These are phyloP conservation scores for Stylophora pistillata DNA, from an alignment of 64 coral and sea anemone genomes.

Conservation along the genomic window DNA sequence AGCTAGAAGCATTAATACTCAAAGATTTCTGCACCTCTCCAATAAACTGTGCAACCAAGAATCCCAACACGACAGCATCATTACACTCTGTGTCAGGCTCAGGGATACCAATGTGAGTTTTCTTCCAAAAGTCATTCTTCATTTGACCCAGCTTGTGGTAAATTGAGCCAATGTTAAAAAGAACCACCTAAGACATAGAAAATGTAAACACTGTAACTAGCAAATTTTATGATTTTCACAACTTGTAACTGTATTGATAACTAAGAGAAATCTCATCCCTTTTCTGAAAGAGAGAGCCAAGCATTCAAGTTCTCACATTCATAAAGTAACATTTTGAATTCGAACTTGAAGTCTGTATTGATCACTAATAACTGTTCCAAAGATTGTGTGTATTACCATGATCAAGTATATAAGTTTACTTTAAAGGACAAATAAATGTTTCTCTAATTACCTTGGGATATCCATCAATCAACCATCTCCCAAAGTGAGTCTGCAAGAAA, in stretches of 20 bases:
- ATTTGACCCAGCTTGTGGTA: conserved; percentile 65
- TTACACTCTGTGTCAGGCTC: conserved; percentile 88
- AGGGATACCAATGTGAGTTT: conserved; percentile 78
- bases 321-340: too few relatives aligned
- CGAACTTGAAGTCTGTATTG: too few relatives aligned
- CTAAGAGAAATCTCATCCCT: too few relatives aligned
- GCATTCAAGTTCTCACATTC: too few relatives aligned
- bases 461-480: conserved; percentile 89
- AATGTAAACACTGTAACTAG: too few relatives aligned
- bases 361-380: too few relatives aligned
- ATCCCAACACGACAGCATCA: conserved; percentile 89
- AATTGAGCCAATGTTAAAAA: conserved; percentile 93
- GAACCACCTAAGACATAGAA: conserved; percentile 64
- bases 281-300: too few relatives aligned
- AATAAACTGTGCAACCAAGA: conserved; percentile 89
- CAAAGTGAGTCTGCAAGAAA: conserved; percentile 72
- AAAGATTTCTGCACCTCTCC: conserved; percentile 59
- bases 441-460: conserved; percentile 66
- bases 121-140: conserved; percentile 78
- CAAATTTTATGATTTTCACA: too few relatives aligned
- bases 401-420: too few relatives aligned
- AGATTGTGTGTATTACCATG: too few relatives aligned
- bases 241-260: too few relatives aligned
- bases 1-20: neutral
- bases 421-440: neutral